Base-by-base conservation (phyloP, 1,140 invertebrate genomes). In the Luehdorfia chinensis region DNA sequence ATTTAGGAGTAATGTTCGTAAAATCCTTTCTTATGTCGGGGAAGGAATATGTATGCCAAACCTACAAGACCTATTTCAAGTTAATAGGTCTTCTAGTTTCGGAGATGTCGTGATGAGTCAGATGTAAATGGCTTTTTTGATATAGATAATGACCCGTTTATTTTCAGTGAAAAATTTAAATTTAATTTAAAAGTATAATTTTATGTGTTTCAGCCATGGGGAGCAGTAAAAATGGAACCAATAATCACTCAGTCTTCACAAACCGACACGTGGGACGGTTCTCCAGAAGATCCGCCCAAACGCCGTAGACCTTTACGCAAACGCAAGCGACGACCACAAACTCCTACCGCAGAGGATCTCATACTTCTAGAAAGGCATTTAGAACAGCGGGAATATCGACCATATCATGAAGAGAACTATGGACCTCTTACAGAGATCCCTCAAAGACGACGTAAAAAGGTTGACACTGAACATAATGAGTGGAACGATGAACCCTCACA, bases 281-380 rank as follows among this genome's bases (percentile, higher is more conserved):
- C 45, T 23, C 46, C 58, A 33, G 75, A 80, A 19, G 58, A 66
- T 39, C 55, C 57, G 5, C 71, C 64, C 1, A 83, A 80, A 67
- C 74, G 87, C 2, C 68, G 87, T 4, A 76, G 87, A 47, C 55
- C 80, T 12, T 65, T 61, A 7, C 77, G 88, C 1, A 89, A 89
- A 74, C 70, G 88, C 52, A 90, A 89, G 70, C 73, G 88, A 27
- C 70, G 87, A 43, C 89, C 88, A 9, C 72, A 73, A 45, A 31
- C 39, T 4, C 8, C 47, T 14, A 18, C 44, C 8, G 33, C 39
- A 43, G 67, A 71, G 12, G 65, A 66, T 11, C 6, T 59, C 18
- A 5, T 31, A 37, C 43, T 59, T 15, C 58, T 70, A 44, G 66
- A 74, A 30, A 60, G 54, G 49, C 54, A 62, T 5, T 18, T 41